A percentile compares a stretch with the other conserved stretches of the same genome.
phyloP scores from a whole-genome alignment of 2,113 vertebrate species.

The Aldabrachelys gigantea region DNA sequence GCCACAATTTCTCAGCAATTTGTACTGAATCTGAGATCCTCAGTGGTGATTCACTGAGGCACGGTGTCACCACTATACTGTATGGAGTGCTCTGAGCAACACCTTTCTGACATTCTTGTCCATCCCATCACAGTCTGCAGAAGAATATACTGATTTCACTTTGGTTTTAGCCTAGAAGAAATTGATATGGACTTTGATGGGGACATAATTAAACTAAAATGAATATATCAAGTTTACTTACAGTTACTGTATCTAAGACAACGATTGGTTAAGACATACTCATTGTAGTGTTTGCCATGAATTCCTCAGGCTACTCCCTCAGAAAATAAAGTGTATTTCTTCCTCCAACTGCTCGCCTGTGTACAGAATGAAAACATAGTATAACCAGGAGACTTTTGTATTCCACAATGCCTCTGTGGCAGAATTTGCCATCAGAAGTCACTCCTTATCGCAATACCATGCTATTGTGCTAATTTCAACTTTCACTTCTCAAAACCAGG shows the following conservation, averaged over 20 bases:
- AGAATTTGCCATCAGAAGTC: not conserved
- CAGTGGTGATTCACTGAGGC: no score
- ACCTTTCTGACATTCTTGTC: not conserved
- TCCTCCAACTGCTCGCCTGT: not conserved
- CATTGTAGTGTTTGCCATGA: not conserved
- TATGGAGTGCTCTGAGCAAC: no score
- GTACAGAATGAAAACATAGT: not conserved
- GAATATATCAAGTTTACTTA: not conserved
- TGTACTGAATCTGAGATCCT: no score
- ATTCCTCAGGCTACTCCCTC: not conserved
- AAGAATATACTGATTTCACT: not conserved
- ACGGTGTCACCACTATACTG: no score
- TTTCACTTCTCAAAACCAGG: not conserved
- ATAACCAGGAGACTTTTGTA: not conserved
- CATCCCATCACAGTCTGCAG: not conserved
- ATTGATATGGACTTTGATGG: not conserved
- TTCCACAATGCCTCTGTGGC: not conserved
- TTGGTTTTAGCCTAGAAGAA: not conserved
- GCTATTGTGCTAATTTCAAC: not conserved
- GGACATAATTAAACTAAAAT: not conserved
- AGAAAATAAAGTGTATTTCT: not conserved
- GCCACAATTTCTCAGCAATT: no score
- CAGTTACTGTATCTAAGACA: not conserved
- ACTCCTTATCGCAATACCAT: not conserved
- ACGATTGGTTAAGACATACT: not conserved